phyloP scores from a whole-genome alignment of 2,888 invertebrate genomes.

The Ariolimax columbianus region DNA sequence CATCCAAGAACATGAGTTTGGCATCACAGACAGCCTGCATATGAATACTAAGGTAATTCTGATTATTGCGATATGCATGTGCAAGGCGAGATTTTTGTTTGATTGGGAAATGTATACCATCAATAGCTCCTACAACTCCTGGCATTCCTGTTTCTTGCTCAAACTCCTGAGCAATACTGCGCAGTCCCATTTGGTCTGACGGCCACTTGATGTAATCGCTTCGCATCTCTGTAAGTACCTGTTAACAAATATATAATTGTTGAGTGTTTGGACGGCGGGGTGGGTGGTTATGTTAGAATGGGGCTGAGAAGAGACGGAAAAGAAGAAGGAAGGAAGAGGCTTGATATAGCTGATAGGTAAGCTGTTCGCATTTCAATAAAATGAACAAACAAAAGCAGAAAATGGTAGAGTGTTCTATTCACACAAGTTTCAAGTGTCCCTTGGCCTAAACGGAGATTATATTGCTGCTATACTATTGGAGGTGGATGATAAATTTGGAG shows the following conservation, averaged over 20 bases:
- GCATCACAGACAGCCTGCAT: slow-evolving; percentile 54
- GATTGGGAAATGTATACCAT: slow-evolving; percentile 51
- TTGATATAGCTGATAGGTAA: no score
- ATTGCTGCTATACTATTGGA: no score
- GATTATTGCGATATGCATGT: slow-evolving; percentile 51
- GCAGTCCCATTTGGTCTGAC: slow-evolving; percentile 47
- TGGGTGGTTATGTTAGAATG: no score
- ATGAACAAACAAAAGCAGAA: no score
- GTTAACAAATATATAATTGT: neutral
- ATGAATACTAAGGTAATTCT: slow-evolving; percentile 51
- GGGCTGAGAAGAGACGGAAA: no score
- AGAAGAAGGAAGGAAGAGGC: no score
- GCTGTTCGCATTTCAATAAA: no score
- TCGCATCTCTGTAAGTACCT: slow-evolving; percentile 52
- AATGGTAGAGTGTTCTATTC: no score
- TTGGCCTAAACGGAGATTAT: no score
- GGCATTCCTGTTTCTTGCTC: slow-evolving; percentile 52
- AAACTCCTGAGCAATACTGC: slow-evolving; percentile 50
- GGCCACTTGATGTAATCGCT: slow-evolving; percentile 54
- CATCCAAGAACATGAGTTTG: slow-evolving; percentile 50
- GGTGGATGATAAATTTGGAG: no score
- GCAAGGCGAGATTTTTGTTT: slow-evolving; percentile 51
- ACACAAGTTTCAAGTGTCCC: no score
- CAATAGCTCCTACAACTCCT: slow-evolving; percentile 51
- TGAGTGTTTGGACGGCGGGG: no score